Evolutionary conservation across 2,888 invertebrate genomes (phyloP), one percentile per base, ranked within the genome.

Genomic region (Hecatera dysodea): DNA sequence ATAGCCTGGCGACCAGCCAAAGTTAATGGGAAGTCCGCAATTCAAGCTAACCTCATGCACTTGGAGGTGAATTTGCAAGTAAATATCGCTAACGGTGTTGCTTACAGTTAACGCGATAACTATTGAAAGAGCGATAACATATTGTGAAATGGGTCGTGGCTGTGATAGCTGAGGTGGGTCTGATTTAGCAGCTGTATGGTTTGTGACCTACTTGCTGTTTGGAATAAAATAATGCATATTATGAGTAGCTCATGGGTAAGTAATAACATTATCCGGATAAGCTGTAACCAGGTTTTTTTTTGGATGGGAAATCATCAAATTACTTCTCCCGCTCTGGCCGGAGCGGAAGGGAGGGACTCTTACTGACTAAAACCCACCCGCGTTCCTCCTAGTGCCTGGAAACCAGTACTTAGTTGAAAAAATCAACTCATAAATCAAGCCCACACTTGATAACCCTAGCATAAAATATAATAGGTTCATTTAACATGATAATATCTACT

Each of bases 101-200:
- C 61, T 56, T 60, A 77, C 79, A 56, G 72, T 72, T 79, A 77
- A 55, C 53, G 44, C 29, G 61, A 60, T 72, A 56, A 81, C 53
- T 77, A 69, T 80, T 80, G 65, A 59, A 65, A 52, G 44, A 48
- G 66, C 65, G 76, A 81, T 82, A 82, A 83, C 72, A 39, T 24
- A 56, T n/a, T 39, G 67, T 44, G n/a, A 81, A 80, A 75, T 75
- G 44, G 71, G 77, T 66, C 75, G 46, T 52, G 59, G 36, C 8
- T 11, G 22, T 39, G 60, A 59, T 73, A 75, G 17, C 36, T 8
- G 4, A 44, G 17, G 22, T 39, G 53, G 22, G 39, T 64, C 52
- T 61, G n/a, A 36, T 52, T 52, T 52, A 8, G 11, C 19, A 15
- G 50, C 59, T 24, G 29, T 29, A 27, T 9, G 8, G 9, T 17